Evolutionary conservation across 2,797 vertebrate genomes (phyloP), one percentile per base, ranked within the genome.

Genomic region (Neopelma chrysocephalum): DNA sequence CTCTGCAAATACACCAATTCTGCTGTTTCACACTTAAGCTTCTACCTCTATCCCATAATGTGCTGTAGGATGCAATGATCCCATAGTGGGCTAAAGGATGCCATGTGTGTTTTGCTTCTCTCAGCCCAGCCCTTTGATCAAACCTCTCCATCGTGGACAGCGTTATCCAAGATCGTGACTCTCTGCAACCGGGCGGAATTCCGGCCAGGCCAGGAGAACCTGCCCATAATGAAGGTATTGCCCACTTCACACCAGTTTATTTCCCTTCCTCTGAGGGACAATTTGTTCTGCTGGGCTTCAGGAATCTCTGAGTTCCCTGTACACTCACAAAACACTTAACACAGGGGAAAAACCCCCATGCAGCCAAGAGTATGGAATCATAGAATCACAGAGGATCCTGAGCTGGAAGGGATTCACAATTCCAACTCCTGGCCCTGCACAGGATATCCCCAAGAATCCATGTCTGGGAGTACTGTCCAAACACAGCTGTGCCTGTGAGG

Each of bases 151-250:
- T 96, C 98, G 1, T 98, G 98, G 98, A 62, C 91, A 8, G 97
- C 97, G 0, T 86, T 98, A 53, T 97, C 98, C 45, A 98, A 96
- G 87, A 98, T 98, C 31, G 97, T 98, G 48, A 82, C 97, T 3
- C 95, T 98, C 45, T 98, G 98, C 89, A 98, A 98, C 90, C 97
- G 98, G 36, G 98, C 98, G 0, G 98, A 98, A 92, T 98, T 98
- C 96, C 97, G 86, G 51, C 96, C 98, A 19, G 98, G 97, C 34
- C 98, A 98, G 78, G 98, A 98, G 22, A 97, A 68, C 3, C 47
- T 98, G 27, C 98, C 98, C 25, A 95, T 98, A 86, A 98, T 98
- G 98, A 98, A 98, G 98, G 98, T 98, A 98, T n/a, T 47, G 22
- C 18, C 50, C 50, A 22, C 21, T 43, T 32, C 40, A 8, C 17